These are phyloP conservation scores for Plebejus argus DNA, from an alignment of 2,888 invertebrate species.

Conservation along the genomic window DNA sequence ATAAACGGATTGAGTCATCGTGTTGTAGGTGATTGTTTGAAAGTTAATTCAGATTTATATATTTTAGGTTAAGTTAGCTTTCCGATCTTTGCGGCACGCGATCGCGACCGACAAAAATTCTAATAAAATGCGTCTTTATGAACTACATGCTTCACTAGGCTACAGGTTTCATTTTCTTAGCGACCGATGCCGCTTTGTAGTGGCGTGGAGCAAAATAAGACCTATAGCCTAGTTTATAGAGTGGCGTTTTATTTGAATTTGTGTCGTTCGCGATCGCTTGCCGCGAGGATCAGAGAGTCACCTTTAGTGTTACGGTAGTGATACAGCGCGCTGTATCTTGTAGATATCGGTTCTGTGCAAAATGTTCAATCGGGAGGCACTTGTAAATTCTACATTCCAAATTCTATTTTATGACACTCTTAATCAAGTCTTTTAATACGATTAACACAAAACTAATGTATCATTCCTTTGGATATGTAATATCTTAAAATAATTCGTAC, in stretches of 20 bases:
- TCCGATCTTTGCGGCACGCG: too few species aligned
- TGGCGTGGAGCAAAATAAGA: too few species aligned
- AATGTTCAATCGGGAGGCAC: slow-evolving; percentile 21
- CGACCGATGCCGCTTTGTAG: too few species aligned
- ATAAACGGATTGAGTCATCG: slow-evolving; percentile 27
- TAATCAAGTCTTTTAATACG: background rate
- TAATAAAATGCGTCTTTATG: too few species aligned
- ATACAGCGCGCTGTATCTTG: slow-evolving; percentile 18
- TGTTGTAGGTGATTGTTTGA: slow-evolving; percentile 35
- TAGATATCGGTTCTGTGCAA: slow-evolving; percentile 29
- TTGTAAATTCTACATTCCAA: slow-evolving; percentile 30
- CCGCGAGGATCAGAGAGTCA: too few species aligned
- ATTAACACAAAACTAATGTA: slow-evolving; percentile 13
- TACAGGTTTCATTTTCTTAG: too few species aligned
- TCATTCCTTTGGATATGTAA: slow-evolving; percentile 26
- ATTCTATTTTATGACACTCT: slow-evolving; percentile 20
- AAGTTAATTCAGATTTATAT: slow-evolving; percentile 34
- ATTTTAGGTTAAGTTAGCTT: slow-evolving; percentile 9
- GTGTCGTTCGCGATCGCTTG: too few species aligned
- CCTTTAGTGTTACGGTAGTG: slow-evolving; percentile 17
- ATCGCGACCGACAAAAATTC: too few species aligned
- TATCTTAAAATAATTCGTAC: background rate
- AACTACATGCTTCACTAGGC: too few species aligned
- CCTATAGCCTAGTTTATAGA: too few species aligned
- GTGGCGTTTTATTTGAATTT: too few species aligned